A percentile compares a stretch with the other conserved stretches of the same genome.
Conservation (phyloP, 2,113 vertebrate species). For the Gallinago jamesoni region DNA sequence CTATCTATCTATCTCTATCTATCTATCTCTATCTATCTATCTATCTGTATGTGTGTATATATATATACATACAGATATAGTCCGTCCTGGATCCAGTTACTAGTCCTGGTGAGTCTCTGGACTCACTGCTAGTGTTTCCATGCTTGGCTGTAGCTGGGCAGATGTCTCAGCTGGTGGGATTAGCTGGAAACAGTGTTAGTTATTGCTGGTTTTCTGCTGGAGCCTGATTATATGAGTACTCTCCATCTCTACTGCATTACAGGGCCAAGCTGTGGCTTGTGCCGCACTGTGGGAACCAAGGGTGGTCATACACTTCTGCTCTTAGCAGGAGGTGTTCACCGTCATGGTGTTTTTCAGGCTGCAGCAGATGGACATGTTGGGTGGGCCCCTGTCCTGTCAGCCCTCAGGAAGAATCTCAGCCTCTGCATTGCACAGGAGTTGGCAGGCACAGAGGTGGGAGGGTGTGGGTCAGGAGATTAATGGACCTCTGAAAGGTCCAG, state of each 20-base stretch:
- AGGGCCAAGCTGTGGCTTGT: neutral
- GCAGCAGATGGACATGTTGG: neutral
- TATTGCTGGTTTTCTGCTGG: neutral
- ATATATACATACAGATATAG: neutral
- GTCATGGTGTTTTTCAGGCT: neutral
- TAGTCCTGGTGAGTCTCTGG: neutral
- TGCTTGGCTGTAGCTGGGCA: neutral
- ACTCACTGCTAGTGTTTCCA: neutral
- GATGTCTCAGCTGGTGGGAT: neutral
- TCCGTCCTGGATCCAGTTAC: neutral
- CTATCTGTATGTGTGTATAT: too few species aligned
- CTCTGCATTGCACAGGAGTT: neutral
- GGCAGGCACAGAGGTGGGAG: neutral
- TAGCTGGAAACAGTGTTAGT: neutral
- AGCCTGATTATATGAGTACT: neutral
- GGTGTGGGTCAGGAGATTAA: neutral
- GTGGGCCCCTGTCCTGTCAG: neutral
- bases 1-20: too few species aligned
- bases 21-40: too few species aligned
- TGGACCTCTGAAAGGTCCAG: neutral
- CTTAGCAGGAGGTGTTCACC: neutral
- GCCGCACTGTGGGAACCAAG: neutral
- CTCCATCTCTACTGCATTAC: neutral
- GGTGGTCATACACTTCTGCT: neutral
- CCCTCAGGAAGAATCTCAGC: neutral